These are phyloP conservation scores for Omphaloscelis lunosa DNA, from an alignment of 2,888 invertebrate species.

Conservation along the genomic window DNA sequence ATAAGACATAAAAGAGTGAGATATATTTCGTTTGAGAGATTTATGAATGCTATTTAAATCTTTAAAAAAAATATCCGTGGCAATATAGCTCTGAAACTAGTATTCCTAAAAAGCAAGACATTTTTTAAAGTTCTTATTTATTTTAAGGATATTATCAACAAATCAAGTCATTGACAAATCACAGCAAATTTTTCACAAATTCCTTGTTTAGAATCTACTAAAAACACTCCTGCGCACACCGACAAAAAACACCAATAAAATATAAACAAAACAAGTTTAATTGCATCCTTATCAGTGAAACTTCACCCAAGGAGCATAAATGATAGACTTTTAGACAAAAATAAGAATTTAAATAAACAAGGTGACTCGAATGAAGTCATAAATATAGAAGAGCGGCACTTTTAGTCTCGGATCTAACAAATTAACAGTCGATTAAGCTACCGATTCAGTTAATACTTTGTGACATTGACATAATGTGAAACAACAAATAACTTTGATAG, in stretches of 20 bases:
- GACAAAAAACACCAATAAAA: constrained; percentile 42
- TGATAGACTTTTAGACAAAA: constrained; percentile 70
- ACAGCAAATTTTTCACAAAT: constrained; percentile 7
- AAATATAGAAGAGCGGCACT: constrained; percentile 87
- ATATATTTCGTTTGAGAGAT: not conserved
- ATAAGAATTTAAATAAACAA: constrained; percentile 80
- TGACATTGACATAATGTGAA: constrained; percentile 83
- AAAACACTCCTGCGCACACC: constrained; percentile 17
- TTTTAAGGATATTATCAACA: not conserved
- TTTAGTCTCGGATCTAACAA: constrained; percentile 87
- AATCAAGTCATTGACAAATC: constrained; percentile 31
- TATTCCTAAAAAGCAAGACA: not conserved
- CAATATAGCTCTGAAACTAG: not conserved
- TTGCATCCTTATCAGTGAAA: constrained; percentile 74
- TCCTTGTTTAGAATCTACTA: not conserved
- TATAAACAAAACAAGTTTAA: constrained; percentile 70
- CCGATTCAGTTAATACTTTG: constrained; percentile 85
- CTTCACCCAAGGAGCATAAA: constrained; percentile 64
- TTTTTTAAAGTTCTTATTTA: not conserved
- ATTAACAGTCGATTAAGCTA: constrained; percentile 90
- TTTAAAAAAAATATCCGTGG: not conserved
- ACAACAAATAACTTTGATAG: constrained; percentile 84
- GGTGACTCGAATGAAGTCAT: constrained; percentile 87
- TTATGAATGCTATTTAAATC: not conserved
- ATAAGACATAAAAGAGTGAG: not conserved